Conservation (phyloP, 2,113 vertebrate genomes). For the Oriolus oriolus region DNA sequence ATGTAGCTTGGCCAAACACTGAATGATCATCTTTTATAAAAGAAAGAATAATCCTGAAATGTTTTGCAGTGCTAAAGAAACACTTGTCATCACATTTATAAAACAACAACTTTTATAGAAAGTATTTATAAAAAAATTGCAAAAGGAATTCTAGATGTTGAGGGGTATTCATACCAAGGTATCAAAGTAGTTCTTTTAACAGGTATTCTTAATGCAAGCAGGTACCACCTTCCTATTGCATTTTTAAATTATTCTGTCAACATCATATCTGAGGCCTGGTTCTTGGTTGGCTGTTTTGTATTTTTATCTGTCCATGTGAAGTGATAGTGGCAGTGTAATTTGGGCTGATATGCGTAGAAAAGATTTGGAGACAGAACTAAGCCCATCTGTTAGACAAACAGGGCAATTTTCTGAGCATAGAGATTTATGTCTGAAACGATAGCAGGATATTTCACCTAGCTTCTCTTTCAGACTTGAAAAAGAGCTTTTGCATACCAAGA, state of each 20-base stretch:
- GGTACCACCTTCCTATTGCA: neutral
- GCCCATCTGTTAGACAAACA: neutral
- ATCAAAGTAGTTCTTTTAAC: neutral
- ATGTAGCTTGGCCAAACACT: neutral
- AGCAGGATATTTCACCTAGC: neutral
- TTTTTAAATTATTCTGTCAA: neutral
- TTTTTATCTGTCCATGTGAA: neutral
- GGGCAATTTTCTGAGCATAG: neutral
- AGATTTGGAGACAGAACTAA: neutral
- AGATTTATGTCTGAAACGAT: neutral
- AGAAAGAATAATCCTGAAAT: neutral
- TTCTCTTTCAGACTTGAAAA: neutral
- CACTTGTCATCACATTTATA: neutral
- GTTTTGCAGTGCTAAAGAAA: neutral
- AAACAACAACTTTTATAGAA: neutral
- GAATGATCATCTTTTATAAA: neutral
- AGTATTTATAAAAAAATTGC: neutral
- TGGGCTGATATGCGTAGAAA: neutral
- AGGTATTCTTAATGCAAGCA: neutral
- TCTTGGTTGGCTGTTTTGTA: rapidly evolving
- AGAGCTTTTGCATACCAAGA: neutral
- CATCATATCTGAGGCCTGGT: neutral
- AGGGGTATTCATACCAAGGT: rapidly evolving
- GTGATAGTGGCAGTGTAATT: neutral
- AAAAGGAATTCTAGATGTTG: neutral